phyloP scores from a whole-genome alignment of 2,888 invertebrate species.

The Mesorhabditis belari region DNA sequence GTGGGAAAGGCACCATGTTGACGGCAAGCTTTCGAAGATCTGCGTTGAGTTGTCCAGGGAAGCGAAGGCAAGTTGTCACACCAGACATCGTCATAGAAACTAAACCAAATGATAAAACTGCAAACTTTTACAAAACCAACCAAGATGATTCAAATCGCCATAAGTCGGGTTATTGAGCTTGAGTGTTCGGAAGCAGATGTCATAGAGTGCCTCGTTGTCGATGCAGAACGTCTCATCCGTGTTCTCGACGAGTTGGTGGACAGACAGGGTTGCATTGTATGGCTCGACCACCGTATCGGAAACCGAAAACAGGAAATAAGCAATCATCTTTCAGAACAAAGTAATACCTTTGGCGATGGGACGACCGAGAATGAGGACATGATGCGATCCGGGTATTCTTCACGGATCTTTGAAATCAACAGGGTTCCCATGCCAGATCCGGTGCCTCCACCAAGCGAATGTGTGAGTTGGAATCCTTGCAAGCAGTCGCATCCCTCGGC shows the following conservation, averaged over 20 bases:
- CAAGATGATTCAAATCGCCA: constrained; percentile 77
- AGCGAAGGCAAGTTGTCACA: too few species aligned
- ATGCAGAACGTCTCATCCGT: too few species aligned
- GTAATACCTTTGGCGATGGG: constrained; percentile 68
- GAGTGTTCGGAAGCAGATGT: constrained; percentile 61
- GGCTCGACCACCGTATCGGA: constrained; percentile 69
- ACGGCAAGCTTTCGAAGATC: constrained; percentile 70
- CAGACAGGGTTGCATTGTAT: constrained; percentile 59
- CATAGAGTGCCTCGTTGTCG: constrained; percentile 58
- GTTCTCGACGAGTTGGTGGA: too few species aligned
- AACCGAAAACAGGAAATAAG: constrained; percentile 10
- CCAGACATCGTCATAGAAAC: too few species aligned
- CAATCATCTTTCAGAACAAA: neutral
- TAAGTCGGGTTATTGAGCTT: constrained; percentile 66
- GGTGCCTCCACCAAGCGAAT: too few species aligned
- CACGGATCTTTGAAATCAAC: too few species aligned
- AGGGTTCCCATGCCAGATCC: too few species aligned
- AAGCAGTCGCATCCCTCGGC: too few species aligned
- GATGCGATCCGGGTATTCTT: too few species aligned
- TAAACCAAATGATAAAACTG: too few species aligned
- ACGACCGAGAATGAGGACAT: too few species aligned
- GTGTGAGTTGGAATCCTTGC: constrained; percentile 74
- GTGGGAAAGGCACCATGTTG: constrained; percentile 87
- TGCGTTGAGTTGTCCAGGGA: constrained; percentile 58
- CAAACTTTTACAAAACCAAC: too few species aligned